Conservation (phyloP, 2,113 vertebrate species). For the Engraulis encrasicolus region DNA sequence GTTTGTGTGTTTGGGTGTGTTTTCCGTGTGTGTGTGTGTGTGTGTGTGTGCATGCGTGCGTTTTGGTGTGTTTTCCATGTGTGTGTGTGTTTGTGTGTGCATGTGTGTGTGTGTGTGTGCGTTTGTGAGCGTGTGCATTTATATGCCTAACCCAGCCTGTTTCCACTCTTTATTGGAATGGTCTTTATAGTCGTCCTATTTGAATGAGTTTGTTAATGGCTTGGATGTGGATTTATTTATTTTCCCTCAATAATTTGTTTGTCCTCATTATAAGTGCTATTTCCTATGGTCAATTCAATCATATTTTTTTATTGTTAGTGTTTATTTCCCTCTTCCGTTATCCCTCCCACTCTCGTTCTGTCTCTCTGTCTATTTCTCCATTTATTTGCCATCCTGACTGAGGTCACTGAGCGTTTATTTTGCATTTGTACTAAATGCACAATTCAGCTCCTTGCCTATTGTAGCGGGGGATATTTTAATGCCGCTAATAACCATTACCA, state of each 20-base stretch:
- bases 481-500: slow-evolving; percentile 2
- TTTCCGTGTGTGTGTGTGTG: too few species aligned
- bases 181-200: neutral
- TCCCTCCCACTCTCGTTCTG: too few species aligned
- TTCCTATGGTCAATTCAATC: neutral
- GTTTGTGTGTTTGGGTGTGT: too few species aligned
- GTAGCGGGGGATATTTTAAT: neutral
- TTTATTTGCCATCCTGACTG: neutral
- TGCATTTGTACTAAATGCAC: neutral
- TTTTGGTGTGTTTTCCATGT: neutral
- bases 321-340: neutral
- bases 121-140: neutral
- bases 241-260: neutral
- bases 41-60: too few species aligned
- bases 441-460: neutral
- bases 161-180: neutral
- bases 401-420: neutral
- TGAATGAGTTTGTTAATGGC: neutral
- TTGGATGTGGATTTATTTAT: neutral
- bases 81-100: neutral
- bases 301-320: neutral
- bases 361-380: neutral
- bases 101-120: neutral
- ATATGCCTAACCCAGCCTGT: neutral
- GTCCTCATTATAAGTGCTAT: neutral